Evolutionary conservation across 2,888 invertebrate genomes (phyloP).

Genomic region (Machimus rusticus): DNA sequence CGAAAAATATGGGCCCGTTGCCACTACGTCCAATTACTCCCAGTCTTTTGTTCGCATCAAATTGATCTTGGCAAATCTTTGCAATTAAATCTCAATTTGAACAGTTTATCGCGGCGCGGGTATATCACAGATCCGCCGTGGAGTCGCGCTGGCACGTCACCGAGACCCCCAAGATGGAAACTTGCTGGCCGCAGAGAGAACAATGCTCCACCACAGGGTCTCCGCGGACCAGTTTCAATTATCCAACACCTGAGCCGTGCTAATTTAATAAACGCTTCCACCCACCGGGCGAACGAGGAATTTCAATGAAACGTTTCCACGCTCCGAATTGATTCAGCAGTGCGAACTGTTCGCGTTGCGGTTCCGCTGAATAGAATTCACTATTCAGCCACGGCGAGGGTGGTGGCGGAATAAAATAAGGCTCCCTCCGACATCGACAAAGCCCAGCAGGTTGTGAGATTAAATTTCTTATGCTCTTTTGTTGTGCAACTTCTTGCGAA

Average conservation of each 20-base stretch:
- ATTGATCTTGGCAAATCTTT: constrained; percentile 7
- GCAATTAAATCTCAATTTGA: constrained; percentile 4
- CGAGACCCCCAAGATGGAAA: not conserved
- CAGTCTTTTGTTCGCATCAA: constrained; percentile 9
- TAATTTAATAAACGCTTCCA: not conserved
- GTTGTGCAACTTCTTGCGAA: not conserved
- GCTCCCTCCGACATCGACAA: not conserved
- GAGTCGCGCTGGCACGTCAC: not conserved
- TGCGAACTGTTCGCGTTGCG: not conserved
- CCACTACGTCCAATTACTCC: not conserved
- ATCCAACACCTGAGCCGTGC: not conserved
- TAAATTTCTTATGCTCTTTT: not conserved
- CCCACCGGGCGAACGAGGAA: not conserved
- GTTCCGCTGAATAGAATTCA: not conserved
- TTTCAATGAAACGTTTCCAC: not conserved
- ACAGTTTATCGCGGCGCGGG: not conserved
- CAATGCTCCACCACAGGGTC: not conserved
- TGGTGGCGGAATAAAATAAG: not conserved
- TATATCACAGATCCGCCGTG: not conserved
- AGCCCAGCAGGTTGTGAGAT: not conserved
- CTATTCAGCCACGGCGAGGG: not conserved
- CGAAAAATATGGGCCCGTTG: not conserved
- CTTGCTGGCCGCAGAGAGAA: not conserved
- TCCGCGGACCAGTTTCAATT: not conserved
- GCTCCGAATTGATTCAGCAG: not conserved